Evolutionary conservation across 2,113 vertebrate genomes (phyloP).

Genomic region (Atrichornis clamosus): DNA sequence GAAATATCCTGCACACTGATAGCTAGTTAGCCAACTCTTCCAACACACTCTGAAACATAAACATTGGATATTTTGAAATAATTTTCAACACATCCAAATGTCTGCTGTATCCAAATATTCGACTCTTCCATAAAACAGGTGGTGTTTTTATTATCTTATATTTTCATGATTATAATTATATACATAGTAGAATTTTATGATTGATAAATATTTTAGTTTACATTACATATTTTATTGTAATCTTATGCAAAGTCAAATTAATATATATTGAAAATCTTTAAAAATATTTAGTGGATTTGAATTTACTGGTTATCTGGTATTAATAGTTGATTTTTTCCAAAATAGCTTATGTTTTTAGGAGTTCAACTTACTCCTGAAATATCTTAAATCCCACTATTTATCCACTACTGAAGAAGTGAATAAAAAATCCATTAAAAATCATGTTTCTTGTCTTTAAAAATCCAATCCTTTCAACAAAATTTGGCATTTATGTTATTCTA

Average conservation of each 20-base stretch:
- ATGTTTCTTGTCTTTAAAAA: background rate
- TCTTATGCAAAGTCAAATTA: background rate
- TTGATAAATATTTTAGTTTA: background rate
- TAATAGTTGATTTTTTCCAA: background rate
- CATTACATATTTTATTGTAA: background rate
- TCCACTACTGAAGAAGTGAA: background rate
- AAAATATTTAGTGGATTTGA: background rate
- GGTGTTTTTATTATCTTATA: background rate
- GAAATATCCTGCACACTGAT: background rate
- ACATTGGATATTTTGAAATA: background rate
- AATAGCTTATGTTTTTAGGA: background rate
- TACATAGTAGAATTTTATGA: background rate
- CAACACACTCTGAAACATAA: background rate
- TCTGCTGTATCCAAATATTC: background rate
- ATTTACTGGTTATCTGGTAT: background rate
- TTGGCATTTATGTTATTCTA: conserved; percentile 37
- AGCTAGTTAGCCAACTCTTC: background rate
- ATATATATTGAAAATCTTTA: background rate
- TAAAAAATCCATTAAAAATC: background rate
- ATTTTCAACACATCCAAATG: background rate
- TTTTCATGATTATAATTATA: background rate
- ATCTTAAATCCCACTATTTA: background rate
- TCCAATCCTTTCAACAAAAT: conserved; percentile 38
- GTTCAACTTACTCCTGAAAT: background rate
- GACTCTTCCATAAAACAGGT: background rate